phyloP scores from a whole-genome alignment of 2,113 vertebrate species.

The Rhagologus leucostigma region DNA sequence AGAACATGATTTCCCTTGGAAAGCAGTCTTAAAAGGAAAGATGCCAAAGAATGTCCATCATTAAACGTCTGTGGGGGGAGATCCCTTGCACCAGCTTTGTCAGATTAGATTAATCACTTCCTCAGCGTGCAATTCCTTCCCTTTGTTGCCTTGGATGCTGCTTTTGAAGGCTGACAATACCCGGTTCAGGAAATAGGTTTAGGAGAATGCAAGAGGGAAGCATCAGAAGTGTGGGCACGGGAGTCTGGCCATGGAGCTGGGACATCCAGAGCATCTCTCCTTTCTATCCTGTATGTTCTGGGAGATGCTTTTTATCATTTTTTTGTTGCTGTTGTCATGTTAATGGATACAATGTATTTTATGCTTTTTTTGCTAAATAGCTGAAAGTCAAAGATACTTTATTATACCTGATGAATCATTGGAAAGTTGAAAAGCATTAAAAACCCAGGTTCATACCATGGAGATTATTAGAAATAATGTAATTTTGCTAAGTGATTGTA shows the following conservation, averaged over 20 bases:
- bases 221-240: rapidly evolving
- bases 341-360: background rate
- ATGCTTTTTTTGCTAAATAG: background rate
- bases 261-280: rapidly evolving
- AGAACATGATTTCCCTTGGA: background rate
- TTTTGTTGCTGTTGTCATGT: background rate
- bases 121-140: background rate
- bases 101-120: background rate
- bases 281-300: background rate
- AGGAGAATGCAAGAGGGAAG: background rate
- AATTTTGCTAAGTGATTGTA: background rate
- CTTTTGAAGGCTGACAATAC: background rate
- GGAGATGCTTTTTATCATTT: background rate
- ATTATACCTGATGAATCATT: background rate
- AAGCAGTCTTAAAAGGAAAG: background rate
- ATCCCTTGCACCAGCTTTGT: background rate
- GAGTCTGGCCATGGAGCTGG: background rate
- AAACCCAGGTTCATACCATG: background rate
- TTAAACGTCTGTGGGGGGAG: background rate
- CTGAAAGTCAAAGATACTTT: background rate
- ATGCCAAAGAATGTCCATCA: background rate
- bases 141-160: background rate
- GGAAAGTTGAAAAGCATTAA: background rate
- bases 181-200: background rate
- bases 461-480: background rate